phyloP scores from a whole-genome alignment of 30 jellyfish, hydroid and myxozoan species.

The Aurelia coerulea region DNA sequence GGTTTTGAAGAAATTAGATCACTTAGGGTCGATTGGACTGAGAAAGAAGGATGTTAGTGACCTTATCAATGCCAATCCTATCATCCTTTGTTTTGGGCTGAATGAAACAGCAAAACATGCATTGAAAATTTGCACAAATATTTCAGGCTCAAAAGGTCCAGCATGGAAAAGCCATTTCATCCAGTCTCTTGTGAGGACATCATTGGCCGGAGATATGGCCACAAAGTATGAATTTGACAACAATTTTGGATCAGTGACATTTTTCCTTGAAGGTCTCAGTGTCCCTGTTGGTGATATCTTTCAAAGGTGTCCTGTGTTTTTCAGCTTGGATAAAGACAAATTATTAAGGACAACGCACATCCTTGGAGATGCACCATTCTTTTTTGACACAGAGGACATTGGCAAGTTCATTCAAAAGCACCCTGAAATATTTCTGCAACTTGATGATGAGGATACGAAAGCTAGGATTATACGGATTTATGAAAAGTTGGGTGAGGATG shows the following conservation, averaged over 20 bases:
- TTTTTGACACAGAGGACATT: slow-evolving; percentile 47
- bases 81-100: slow-evolving; percentile 29
- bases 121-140: slow-evolving; percentile 32
- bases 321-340: slow-evolving; percentile 24
- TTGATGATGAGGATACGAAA: slow-evolving; percentile 24
- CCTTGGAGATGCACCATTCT: slow-evolving; percentile 50
- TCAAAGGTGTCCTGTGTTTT: slow-evolving; percentile 26
- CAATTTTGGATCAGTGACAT: slow-evolving; percentile 38
- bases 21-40: slow-evolving; percentile 49
- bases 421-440: slow-evolving; percentile 38
- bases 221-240: slow-evolving; percentile 44
- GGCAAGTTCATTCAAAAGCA: slow-evolving; percentile 45
- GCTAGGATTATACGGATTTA: slow-evolving; percentile 3
- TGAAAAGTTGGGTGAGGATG: slow-evolving; percentile 26
- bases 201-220: slow-evolving; percentile 17
- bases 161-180: slow-evolving; percentile 56
- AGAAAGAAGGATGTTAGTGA: slow-evolving; percentile 52
- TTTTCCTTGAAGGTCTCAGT: slow-evolving; percentile 31
- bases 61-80: slow-evolving; percentile 34
- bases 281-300: slow-evolving; percentile 37
- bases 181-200: slow-evolving; percentile 38
- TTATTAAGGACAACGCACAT: slow-evolving; percentile 5
- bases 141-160: slow-evolving; percentile 36
- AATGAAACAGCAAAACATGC: slow-evolving; percentile 42
- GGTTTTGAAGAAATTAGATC: slow-evolving; percentile 38